Evolutionary conservation across 2,113 vertebrate genomes (phyloP), one percentile per base, ranked within the genome.

Genomic region (Anarrhichthys ocellatus): DNA sequence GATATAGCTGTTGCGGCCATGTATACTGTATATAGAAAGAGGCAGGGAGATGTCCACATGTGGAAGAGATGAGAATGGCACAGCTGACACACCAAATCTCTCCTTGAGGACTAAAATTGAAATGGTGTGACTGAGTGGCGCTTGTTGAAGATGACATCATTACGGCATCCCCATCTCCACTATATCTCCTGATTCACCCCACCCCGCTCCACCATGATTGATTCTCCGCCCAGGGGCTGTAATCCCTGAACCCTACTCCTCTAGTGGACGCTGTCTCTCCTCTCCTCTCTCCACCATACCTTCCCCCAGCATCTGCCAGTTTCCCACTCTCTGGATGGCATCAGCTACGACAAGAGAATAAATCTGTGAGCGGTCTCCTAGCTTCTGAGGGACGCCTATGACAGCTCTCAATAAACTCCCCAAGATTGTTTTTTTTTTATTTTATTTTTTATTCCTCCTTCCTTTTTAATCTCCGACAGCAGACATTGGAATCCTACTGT

Each of bases 401-500:
- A 92, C 92, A 93, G 92, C 78, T 92, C 91, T 94, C 91, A 93
- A 93, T 96, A 94, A 92, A 94, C 86, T 90, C 87, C 78, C 79
- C 76, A 73, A 91, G 89, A 91, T 87, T 91, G 87, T 92, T 88
- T 88, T 90, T 89, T 89, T 80, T 70, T 84, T 58, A 14, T 59
- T 59, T 59, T 15, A 15, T 29, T 62, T 59, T 42, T 4, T 38
- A 13, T n/a, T 67, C 48, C 20, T 64, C 75, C 79, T 73, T 80
- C 52, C 52, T 91, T 90, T 95, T 95, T 92, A 91, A 94, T 95
- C 94, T 94, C 82, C 24, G 10, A 84, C 48, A 73, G 84, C 90
- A 95, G 95, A 94, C 91, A 91, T 94, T 92, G 94, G 93, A 95
- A 95, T 96, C 93, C 93, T 90, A 92, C 95, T 96, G 96, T 94